Evolutionary conservation across 2,797 vertebrate species (phyloP), one percentile per base, ranked within the genome.

Genomic region (Capromys pilorides): DNA sequence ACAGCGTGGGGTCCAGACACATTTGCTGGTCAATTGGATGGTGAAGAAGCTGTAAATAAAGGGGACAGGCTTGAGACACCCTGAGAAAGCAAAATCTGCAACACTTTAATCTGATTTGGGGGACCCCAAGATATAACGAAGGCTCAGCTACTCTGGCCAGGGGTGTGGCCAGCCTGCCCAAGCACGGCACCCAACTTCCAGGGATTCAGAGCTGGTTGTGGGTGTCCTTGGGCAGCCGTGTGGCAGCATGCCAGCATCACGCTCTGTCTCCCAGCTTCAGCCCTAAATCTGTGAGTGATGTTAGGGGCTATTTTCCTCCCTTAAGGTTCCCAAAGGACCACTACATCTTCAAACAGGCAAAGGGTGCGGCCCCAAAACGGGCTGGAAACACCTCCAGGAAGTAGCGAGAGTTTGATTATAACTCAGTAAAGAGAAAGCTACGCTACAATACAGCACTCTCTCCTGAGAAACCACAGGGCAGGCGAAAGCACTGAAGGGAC

Each of bases 171-270:
- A 86, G 45, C 10, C 57, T 41, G 1, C 19, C 19, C 54, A 57
- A 21, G 39, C 12, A 49, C 16, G 11, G 24, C n/a, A 0, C 2
- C 28, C 2, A 8, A 1, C 71, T 31, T 28, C 24, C 1, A 67
- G 11, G 11, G 33, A 66, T 7, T 1, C 16, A 5, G 54, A 3
- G 3, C 4, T 21, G 31, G 9, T 16, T 33, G 24, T 0, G 1
- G 6, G 36, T 5, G 14, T 9, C 75, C 45, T 36, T 26, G 2
- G 10, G 21, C 12, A 57, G 21, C 24, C 22, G 1, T 1, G 18
- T 22, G 36, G 49, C 80, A 54, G 24, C 31, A 5, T 66, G 14
- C 18, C 26, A 22, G 49, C 75, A 45, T 54, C 1, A 0, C 22
- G 31, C 22, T 57, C 19, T 16, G 12, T 39, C n/a, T 57, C 36